These are phyloP conservation scores for Xiphorhynchus erythropygius DNA, from an alignment of 2,797 vertebrate genomes.

Conservation along the genomic window DNA sequence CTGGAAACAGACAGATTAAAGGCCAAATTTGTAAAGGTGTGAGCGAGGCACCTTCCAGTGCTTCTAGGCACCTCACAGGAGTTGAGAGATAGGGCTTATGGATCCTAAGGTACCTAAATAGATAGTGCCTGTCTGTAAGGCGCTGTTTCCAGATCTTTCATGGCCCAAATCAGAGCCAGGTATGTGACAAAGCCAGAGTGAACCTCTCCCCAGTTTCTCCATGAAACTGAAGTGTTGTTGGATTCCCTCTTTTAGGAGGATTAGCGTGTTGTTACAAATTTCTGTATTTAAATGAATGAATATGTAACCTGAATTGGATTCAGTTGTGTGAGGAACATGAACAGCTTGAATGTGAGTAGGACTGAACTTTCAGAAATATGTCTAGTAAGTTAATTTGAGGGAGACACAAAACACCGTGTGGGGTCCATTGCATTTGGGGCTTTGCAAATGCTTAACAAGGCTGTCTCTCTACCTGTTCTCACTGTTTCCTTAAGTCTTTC, in stretches of 20 bases:
- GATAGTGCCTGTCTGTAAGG: not conserved
- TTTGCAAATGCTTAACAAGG: not conserved
- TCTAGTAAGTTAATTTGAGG: not conserved
- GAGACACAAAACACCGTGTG: not conserved
- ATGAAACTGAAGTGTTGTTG: not conserved
- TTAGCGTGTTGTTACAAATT: accelerated
- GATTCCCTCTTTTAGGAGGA: not conserved
- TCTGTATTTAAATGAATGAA: not conserved
- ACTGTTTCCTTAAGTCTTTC: not conserved
- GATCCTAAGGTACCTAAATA: not conserved
- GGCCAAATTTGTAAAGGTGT: not conserved
- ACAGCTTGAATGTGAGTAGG: not conserved
- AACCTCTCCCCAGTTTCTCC: not conserved
- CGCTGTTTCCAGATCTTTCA: not conserved
- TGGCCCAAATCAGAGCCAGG: not conserved
- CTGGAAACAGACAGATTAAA: not conserved
- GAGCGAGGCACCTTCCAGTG: accelerated
- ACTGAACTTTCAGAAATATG: not conserved
- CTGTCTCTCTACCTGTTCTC: not conserved
- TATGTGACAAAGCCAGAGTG: not conserved
- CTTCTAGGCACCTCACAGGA: not conserved
- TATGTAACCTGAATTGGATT: not conserved
- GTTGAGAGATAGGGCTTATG: not conserved
- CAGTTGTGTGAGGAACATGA: not conserved
- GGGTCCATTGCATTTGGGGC: accelerated